Evolutionary conservation across 2,113 vertebrate genomes (phyloP).

Genomic region (Ameiurus melas): DNA sequence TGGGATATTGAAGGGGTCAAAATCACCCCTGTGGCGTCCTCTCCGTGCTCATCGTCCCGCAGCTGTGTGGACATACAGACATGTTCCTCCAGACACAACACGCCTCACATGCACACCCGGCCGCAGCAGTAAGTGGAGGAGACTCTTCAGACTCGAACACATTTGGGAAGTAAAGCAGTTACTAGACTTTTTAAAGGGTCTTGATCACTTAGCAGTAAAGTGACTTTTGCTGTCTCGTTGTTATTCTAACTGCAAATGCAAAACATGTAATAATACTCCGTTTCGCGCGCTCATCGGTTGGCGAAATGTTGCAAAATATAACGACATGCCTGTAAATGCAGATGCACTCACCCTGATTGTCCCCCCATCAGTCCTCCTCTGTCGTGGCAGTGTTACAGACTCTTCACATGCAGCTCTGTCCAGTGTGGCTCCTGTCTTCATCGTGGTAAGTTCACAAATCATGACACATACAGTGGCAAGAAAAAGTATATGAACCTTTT

Average conservation of each 20-base stretch:
- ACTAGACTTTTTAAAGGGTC: background rate
- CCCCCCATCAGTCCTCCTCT: slow-evolving; percentile 61
- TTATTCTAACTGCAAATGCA: background rate
- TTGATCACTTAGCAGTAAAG: background rate
- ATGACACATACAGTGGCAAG: too few species aligned
- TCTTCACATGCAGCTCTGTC: slow-evolving; percentile 78
- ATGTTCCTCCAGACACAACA: background rate
- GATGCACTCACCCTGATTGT: background rate
- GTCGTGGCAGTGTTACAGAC: slow-evolving; percentile 71
- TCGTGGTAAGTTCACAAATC: slow-evolving; percentile 81
- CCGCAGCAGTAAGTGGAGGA: slow-evolving; percentile 27
- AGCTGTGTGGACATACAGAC: slow-evolving; percentile 7
- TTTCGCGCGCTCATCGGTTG: background rate
- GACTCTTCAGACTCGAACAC: background rate
- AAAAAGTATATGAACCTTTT: too few species aligned
- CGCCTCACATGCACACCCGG: background rate
- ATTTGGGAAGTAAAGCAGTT: background rate
- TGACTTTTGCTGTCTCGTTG: background rate
- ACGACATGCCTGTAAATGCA: background rate
- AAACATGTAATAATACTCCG: background rate
- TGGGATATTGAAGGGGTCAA: slow-evolving; percentile 19
- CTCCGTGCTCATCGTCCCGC: slow-evolving; percentile 13
- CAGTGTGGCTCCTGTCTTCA: slow-evolving; percentile 83
- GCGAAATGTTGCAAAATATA: background rate
- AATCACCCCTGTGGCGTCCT: slow-evolving; percentile 37